Evolutionary conservation across 2,797 vertebrate species (phyloP), one percentile per base, ranked within the genome.

Genomic region (Argyrosomus regius): DNA sequence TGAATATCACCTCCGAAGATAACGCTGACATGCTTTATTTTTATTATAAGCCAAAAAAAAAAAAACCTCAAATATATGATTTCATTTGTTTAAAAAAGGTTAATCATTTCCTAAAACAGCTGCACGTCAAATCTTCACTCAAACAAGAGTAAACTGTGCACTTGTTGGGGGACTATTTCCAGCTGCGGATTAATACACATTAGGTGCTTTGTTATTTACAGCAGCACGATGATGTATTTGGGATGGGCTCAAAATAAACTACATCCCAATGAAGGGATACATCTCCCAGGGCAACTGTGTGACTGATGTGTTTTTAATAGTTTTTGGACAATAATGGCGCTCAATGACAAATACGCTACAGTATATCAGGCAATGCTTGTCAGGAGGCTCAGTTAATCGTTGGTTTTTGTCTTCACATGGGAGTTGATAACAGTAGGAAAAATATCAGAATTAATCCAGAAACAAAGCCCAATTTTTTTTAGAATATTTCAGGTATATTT

Each of bases 81-180:
- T 54, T 9, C 0, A 60, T 18, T 46, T 39, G 5, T 3, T 43
- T 49, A 9, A 48, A 22, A 20, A 28, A 8, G 7, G 3, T 43
- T 0, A 18, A 11, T 60, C 5, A n/a, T n/a, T 31, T 64, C 45
- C 3, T 24, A 8, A 20, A 64, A 48, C 41, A 16, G 31, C 35
- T 43, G 63, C 6, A n/a, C 31, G 20, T 16, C 26, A 57, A 80
- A 63, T 16, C 53, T 31, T 54, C 3, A 26, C 28, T 82, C 48
- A 52, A 61, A 35, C 7, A 60, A 26, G 48, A 49, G 18, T 26
- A 48, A 68, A 58, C 12, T 12, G 12, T 24, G 12, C 49, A 28
- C 3, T 57, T 62, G 26, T 66, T 58, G 8, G 41, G 48, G 64
- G 75, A 58, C 24, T 62, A 69, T 78, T 84, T 79, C 62, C 11